Conservation (phyloP, 64 coral and sea anemone genomes). For the Pocillopora verrucosa region DNA sequence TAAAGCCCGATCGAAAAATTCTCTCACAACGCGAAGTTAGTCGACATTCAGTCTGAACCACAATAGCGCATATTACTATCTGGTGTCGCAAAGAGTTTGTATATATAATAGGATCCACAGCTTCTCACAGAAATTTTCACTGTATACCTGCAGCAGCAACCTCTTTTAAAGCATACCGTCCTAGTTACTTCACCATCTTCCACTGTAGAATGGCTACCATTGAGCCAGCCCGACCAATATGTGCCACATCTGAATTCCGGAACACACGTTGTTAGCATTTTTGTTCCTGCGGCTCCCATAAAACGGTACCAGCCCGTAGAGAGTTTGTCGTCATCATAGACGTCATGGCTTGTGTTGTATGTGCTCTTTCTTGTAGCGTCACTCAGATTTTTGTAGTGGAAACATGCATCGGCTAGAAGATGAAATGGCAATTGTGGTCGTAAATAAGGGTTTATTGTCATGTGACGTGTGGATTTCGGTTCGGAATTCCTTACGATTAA, state of each 20-base stretch:
- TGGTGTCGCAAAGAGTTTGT: not conserved
- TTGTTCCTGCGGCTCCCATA: not conserved
- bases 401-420: not conserved
- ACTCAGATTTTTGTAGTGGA: not conserved
- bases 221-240: not conserved
- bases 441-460: no score
- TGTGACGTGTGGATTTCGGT: no score
- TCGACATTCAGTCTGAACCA: no score
- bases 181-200: slow-evolving; percentile 11
- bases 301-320: not conserved
- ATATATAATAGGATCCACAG: slow-evolving; percentile 28
- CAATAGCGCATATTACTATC: no score
- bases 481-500: no score
- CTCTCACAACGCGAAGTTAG: no score
- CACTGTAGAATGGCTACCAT: not conserved
- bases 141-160: not conserved
- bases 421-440: no score
- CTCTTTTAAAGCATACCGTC: slow-evolving; percentile 1
- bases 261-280: not conserved
- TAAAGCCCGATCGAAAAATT: no score
- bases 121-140: not conserved
- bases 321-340: not conserved
- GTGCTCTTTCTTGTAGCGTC: not conserved
- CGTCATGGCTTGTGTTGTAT: not conserved
- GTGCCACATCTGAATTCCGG: not conserved